Percentiles rank a stretch among this genome's conserved stretches.
Evolutionary conservation across 1,140 invertebrate species (phyloP).

Genomic region (Bombus huntii): DNA sequence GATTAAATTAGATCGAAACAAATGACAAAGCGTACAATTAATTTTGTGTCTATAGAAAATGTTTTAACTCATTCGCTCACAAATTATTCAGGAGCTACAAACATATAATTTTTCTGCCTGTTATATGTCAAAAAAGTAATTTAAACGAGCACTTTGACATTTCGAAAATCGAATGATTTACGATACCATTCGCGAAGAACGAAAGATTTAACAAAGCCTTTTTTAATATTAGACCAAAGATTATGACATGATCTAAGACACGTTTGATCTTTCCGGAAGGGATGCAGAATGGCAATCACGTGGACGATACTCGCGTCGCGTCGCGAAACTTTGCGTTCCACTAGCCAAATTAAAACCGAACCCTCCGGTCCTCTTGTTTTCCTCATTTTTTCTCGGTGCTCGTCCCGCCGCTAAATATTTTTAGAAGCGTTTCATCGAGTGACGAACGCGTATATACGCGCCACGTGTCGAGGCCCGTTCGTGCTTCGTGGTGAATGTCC

Average conservation of each 20-base stretch:
- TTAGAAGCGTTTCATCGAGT: slow-evolving; percentile 64
- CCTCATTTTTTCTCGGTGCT: not conserved
- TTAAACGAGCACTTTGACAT: not conserved
- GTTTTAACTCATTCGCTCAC: not conserved
- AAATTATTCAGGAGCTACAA: not conserved
- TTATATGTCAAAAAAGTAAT: not conserved
- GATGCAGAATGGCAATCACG: not conserved
- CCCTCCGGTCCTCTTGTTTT: not conserved
- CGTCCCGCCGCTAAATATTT: slow-evolving; percentile 57
- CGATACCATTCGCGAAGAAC: not conserved
- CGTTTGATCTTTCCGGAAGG: not conserved
- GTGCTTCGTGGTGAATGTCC: slow-evolving; percentile 60
- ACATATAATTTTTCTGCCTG: not conserved
- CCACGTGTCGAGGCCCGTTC: slow-evolving; percentile 63
- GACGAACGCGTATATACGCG: slow-evolving; percentile 58
- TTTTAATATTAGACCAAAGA: not conserved
- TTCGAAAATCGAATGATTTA: not conserved
- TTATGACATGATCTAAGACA: not conserved
- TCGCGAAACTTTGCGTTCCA: slow-evolving; percentile 48
- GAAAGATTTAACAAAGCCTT: not conserved
- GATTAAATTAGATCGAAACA: not conserved
- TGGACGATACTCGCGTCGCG: not conserved
- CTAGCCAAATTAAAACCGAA: slow-evolving; percentile 46
- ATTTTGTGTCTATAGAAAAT: not conserved
- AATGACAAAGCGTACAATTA: not conserved